Evolutionary conservation across 2,888 invertebrate species (phyloP).

Genomic region (Leucania comma): DNA sequence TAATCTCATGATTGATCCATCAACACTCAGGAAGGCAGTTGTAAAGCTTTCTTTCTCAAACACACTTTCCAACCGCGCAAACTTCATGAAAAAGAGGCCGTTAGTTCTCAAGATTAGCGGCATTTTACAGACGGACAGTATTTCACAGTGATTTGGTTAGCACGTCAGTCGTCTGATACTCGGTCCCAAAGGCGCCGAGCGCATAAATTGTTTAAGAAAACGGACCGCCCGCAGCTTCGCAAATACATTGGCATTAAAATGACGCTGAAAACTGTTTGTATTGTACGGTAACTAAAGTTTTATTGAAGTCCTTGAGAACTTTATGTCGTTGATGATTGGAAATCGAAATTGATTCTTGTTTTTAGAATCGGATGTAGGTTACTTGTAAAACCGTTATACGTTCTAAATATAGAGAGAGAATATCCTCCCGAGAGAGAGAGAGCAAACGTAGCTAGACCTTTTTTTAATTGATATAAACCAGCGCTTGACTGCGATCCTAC

Average conservation of each 20-base stretch:
- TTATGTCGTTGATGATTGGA: conserved; percentile 33
- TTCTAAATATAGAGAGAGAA: not conserved
- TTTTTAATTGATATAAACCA: too few relatives aligned
- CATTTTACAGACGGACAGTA: conserved; percentile 24
- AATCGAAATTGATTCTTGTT: conserved; percentile 26
- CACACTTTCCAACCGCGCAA: not conserved
- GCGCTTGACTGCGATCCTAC: too few relatives aligned
- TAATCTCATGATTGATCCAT: not conserved
- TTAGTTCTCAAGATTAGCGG: conserved; percentile 26
- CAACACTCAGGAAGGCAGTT: conserved; percentile 5
- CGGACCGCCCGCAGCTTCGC: conserved; percentile 81
- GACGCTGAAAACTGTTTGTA: conserved; percentile 60
- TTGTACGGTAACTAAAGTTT: conserved; percentile 52
- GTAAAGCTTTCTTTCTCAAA: conserved; percentile 24
- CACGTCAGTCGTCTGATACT: conserved; percentile 74
- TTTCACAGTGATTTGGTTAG: conserved; percentile 78
- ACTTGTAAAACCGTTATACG: not conserved
- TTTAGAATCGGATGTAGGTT: conserved; percentile 18
- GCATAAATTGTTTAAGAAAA: conserved; percentile 86
- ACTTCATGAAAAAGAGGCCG: conserved; percentile 27
- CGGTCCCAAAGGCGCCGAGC: conserved; percentile 80
- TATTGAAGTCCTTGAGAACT: conserved; percentile 45
- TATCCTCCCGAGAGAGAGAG: too few relatives aligned
- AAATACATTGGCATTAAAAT: conserved; percentile 72
- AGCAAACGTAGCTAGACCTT: too few relatives aligned